phyloP scores from a whole-genome alignment of 2,888 invertebrate genomes.

The Drosophila percnosoma region DNA sequence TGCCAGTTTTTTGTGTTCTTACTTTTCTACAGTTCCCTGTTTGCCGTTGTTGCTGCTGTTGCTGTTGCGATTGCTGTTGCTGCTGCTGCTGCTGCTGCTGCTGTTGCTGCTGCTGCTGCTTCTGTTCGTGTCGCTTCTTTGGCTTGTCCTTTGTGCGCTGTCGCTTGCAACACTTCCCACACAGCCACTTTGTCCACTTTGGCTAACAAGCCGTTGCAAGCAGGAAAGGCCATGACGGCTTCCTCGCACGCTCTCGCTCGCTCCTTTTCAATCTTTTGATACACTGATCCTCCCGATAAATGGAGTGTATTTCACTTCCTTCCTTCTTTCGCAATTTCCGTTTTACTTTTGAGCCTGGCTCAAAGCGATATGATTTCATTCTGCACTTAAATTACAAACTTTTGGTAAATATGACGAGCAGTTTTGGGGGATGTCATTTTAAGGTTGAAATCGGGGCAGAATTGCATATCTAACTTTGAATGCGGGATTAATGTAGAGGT shows the following conservation, averaged over 20 bases:
- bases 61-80: background rate
- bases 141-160: constrained; percentile 43
- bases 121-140: constrained; percentile 34
- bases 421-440: background rate
- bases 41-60: constrained; percentile 4
- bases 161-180: constrained; percentile 55
- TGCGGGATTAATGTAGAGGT: background rate
- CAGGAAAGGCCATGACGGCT: constrained; percentile 20
- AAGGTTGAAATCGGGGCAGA: fast-evolving
- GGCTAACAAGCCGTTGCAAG: constrained; percentile 56
- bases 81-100: background rate
- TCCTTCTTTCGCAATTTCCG: background rate
- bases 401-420: background rate
- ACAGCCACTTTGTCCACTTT: constrained; percentile 49
- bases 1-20: constrained; percentile 23
- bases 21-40: constrained; percentile 6
- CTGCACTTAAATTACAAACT: background rate
- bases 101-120: constrained; percentile 8
- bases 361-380: background rate
- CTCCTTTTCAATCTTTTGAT: constrained; percentile 2
- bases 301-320: background rate
- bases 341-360: background rate
- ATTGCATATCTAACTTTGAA: background rate
- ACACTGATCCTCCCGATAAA: background rate
- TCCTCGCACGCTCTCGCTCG: background rate